Base-by-base conservation (phyloP, 2,113 vertebrate genomes). In the Microcebus tavaratra region DNA sequence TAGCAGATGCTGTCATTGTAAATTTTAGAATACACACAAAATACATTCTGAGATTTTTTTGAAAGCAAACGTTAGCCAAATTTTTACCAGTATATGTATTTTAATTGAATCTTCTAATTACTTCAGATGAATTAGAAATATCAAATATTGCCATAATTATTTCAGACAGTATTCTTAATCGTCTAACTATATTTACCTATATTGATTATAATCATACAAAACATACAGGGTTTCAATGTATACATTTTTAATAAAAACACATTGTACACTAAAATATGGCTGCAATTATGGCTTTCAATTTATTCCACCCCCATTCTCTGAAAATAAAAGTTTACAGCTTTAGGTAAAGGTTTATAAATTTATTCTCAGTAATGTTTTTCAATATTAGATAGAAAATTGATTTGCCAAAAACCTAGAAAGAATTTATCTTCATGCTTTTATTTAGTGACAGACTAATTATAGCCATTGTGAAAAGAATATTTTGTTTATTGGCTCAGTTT, bases 21-120 rank as follows among this genome's bases (percentile, higher is more conserved):
- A 91, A 95, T 79, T 88, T 61, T 95, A 95, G 86, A 70, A 92
- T 31, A 92, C 34, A 29, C 42, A 94, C 29, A 90, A 70, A 96
- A 93, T 31, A 25, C 13, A 89, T n/a, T 78, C 23, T 87, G 8
- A 84, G 63, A 75, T 93, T 97, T 15, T 15, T 89, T 81, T 78
- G 39, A 94, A 97, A 80, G 68, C 25, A 86, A 90, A 81, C 36
- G 48, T 78, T 5, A 78, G 17, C 13, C 21, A 94, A 96, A 79
- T 75, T 93, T 63, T 23, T 86, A 68, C 18, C 6, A 73, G 3
- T 6, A 20, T 67, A 53, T 88, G 53, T 96, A 81, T 92, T 93
- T 94, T 48, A 65, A 57, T n/a, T 45, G n/a, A 27, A 86, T 31
- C 2, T 50, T 45, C 27, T 91, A 25, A 55, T 65, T 73, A 67